Base-by-base conservation (phyloP, 2,113 vertebrate species). In the Malurus alboscapulatus region DNA sequence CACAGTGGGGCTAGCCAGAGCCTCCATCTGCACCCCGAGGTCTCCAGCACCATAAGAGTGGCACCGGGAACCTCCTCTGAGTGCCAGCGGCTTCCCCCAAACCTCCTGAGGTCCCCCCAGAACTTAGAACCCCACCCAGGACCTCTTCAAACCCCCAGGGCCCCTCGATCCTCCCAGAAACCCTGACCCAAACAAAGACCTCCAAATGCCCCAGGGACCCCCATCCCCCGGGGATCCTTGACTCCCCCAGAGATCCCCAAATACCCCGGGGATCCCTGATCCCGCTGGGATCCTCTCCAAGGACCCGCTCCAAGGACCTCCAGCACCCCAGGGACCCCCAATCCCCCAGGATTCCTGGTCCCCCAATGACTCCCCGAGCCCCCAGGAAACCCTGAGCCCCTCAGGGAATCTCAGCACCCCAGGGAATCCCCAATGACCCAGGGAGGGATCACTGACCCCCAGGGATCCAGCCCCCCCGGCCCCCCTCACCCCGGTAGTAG, bases 401-500 rank as follows among this genome's bases (percentile, higher is more conserved):
- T 29, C 42, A 32, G 10, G 29, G 30, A 16, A 7, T 12, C 21
- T 15, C 20, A 65, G 27, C 17, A 10, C 25, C 25, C 19, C n/a
- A 19, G 30, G 32, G 29, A 20, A 58, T 8, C 25, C 20, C 34
- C 21, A 17, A 1, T 15, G 45, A 27, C 12, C 25, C 15, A 34
- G 19, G 25, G 45, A n/a, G 3, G 53, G 22, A 40, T 14, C 8
- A 0, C n/a, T 57, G 62, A 21, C 4, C 7, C 38, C 14, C 61
- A 15, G 32, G 50, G 32, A 32, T 7, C 3, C n/a, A 14, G 3
- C 7, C 27, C 21, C 67, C 17, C 25, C 6, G 8, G 4, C 26
- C 69, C 18, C 27, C 11, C 61, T 81, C 45, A 81, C 77, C 86
- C 27, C 61, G 45, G 45, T 88, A 88, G 61, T 88, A 88, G 77